These are phyloP conservation scores for Stichodactyla mertensii DNA, from an alignment of 64 coral and sea anemone genomes.

Conservation along the genomic window DNA sequence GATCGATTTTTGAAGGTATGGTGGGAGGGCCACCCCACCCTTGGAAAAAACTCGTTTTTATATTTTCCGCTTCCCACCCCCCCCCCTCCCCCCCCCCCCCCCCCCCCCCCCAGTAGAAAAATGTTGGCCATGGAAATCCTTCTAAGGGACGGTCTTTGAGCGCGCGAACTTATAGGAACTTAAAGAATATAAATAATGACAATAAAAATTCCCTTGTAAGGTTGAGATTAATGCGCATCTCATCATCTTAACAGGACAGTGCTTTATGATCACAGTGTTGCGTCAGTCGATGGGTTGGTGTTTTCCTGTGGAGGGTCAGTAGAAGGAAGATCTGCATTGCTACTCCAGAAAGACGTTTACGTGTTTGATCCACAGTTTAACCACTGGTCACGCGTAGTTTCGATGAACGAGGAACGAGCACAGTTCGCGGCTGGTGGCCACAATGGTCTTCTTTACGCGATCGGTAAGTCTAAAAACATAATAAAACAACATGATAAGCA, in stretches of 20 bases:
- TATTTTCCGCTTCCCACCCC: too few species aligned
- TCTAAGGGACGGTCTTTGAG: too few species aligned
- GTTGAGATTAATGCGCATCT: background rate
- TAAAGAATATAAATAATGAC: too few species aligned
- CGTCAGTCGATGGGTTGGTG: constrained; percentile 42
- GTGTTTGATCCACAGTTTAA: constrained; percentile 45
- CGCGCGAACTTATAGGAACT: too few species aligned
- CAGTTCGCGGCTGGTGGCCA: constrained; percentile 32
- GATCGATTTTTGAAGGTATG: too few species aligned
- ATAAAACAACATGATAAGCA: too few species aligned
- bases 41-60: too few species aligned
- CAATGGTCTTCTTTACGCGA: constrained; percentile 37
- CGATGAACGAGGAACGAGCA: constrained; percentile 52
- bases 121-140: too few species aligned
- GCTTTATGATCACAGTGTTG: constrained; percentile 55
- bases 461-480: constrained; percentile 20
- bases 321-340: constrained; percentile 63
- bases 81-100: too few species aligned
- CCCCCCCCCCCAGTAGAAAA: too few species aligned
- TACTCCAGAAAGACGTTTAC: constrained; percentile 63
- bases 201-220: too few species aligned
- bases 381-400: constrained; percentile 43
- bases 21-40: too few species aligned
- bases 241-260: constrained; percentile 17
- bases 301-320: constrained; percentile 61